Evolutionary conservation across 2,797 vertebrate species (phyloP), one percentile per base, ranked within the genome.

Genomic region (Malacoraja senta): DNA sequence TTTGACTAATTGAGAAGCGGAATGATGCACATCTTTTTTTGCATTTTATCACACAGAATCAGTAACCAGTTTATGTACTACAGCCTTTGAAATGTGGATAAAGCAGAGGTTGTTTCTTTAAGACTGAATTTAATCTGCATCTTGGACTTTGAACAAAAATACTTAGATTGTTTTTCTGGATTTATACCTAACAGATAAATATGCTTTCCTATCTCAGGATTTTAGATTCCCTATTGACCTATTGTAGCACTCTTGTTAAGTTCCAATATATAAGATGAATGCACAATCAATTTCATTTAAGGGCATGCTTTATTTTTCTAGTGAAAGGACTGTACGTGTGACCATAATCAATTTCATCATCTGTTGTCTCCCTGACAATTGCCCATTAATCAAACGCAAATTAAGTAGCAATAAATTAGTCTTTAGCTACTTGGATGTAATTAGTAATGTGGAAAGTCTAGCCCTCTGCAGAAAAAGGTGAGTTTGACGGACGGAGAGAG

Each of bases 281-380:
- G 71, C 15, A 13, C 8, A 72, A 92, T 92, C 71, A 92, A 92
- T 92, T 76, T 24, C 90, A 92, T 53, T 92, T 92, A 44, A 44
- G 12, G 13, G 90, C 71, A 92, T 10, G 72, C 44, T 76, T 53
- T 12, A 92, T 74, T 92, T 92, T 76, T 71, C 26, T 21, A 53
- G 26, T 84, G 32, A 78, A 78, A 78, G 63, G 17, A 44, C 71
- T 3, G 13, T 24, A n/a, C 90, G 74, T 74, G 10, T 68, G 68
- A 92, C 12, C 72, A 76, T n/a, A 74, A 15, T 92, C 72, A 58
- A 24, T n/a, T 12, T 92, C 53, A 74, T 76, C 71, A 92, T 8
- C 71, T 29, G 13, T 76, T 76, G 68, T 29, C 71, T 26, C 72
- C 38, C 26, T 38, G 68, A 76, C 38, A 76, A 76, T 53, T 29